phyloP scores from a whole-genome alignment of 2,113 vertebrate species.

The Heliornis fulica region DNA sequence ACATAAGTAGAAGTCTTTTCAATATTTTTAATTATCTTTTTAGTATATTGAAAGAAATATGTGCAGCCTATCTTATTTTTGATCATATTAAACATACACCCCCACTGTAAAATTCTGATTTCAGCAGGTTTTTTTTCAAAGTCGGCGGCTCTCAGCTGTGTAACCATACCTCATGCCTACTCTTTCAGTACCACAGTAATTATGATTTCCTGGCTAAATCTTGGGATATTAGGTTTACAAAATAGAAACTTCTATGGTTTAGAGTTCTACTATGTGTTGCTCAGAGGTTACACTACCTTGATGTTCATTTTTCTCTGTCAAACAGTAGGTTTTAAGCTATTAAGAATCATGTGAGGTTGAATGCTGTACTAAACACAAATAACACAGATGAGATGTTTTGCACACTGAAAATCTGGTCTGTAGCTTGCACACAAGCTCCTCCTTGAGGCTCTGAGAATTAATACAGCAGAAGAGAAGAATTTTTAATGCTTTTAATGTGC shows the following conservation, averaged over 20 bases:
- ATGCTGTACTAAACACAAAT: neutral
- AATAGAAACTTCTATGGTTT: neutral
- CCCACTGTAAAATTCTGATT: neutral
- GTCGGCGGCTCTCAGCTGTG: neutral
- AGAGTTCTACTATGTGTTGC: neutral
- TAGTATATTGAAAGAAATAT: neutral
- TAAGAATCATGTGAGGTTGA: neutral
- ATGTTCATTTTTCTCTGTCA: neutral
- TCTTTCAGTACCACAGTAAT: neutral
- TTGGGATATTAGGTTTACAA: neutral
- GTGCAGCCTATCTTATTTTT: neutral
- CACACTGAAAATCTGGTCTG: neutral
- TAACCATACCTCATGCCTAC: neutral
- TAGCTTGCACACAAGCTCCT: conserved; percentile 61
- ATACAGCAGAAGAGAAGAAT: neutral
- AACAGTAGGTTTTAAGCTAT: neutral
- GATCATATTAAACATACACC: neutral
- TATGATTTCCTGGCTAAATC: neutral
- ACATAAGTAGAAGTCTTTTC: accelerated
- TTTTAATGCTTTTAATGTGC: neutral
- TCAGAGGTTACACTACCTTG: neutral
- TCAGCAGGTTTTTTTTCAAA: neutral
- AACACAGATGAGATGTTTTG: neutral
- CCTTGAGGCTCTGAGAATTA: conserved; percentile 49
- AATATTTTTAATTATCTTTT: neutral